phyloP scores from a whole-genome alignment of 2,113 vertebrate genomes.

The Rutilus rutilus region DNA sequence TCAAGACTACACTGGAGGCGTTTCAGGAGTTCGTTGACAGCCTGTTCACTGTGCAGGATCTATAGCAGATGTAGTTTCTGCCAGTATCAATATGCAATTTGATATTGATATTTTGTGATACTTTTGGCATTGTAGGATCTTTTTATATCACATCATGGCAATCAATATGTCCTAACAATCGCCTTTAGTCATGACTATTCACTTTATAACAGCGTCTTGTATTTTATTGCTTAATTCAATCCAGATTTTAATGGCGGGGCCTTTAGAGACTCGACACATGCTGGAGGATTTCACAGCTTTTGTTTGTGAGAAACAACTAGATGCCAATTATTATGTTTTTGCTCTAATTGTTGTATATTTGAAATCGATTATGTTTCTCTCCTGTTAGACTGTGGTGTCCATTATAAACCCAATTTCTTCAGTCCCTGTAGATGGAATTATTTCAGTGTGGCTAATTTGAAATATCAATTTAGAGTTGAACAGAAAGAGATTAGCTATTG shows the following conservation, averaged over 20 bases:
- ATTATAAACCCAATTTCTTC: background rate
- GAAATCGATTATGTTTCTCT: background rate
- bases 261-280: background rate
- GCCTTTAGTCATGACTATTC: background rate
- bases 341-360: background rate
- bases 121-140: background rate
- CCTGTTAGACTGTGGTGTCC: background rate
- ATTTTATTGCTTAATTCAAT: conserved; percentile 24
- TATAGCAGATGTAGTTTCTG: background rate
- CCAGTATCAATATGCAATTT: background rate
- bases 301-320: background rate
- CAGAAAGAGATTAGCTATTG: background rate
- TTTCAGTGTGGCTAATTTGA: background rate
- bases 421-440: background rate
- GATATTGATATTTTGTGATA: background rate
- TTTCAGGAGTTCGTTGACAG: background rate
- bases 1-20: no score
- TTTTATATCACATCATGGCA: background rate
- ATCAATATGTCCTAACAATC: background rate
- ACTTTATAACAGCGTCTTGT: background rate
- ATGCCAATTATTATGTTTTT: background rate
- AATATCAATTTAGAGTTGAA: background rate
- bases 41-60: background rate
- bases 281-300: conserved; percentile 18
- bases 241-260: conserved; percentile 13